Evolutionary conservation across 2,888 invertebrate genomes (phyloP), one percentile per base, ranked within the genome.

Genomic region (Troilus luridus): DNA sequence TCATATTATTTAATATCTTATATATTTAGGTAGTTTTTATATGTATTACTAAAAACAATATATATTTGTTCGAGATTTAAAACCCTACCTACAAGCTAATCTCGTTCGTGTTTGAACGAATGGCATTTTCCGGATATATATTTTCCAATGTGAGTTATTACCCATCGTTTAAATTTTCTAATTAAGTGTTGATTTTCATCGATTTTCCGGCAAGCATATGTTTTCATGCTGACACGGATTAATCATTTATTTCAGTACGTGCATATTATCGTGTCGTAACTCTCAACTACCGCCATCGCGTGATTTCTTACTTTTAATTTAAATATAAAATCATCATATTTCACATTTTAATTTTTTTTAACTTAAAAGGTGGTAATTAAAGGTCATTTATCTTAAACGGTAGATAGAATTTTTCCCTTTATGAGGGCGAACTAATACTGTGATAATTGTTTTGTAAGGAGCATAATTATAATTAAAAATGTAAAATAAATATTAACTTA

Each of bases 131-230:
- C n/a, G n/a, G n/a, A n/a, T n/a, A n/a, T n/a, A n/a, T n/a, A n/a
- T n/a, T n/a, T n/a, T n/a, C n/a, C n/a, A n/a, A n/a, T n/a, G n/a
- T 11, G 24, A 67, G 24, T 72, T 72, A 72, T 24, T 24, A 67
- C 24, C 24, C 27, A 14, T 11, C 0, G 27, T 72, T 11, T 14
- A 72, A 72, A 17, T 1, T 72, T 27, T 17, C 72, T 72, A 72
- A 72, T 72, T 27, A 72, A 72, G 72, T 72, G 27, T 72, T 72
- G 27, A 72, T 72, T 72, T 72, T 72, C 27, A 72, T 72, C 10
- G 72, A 27, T 72, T 72, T 72, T 72, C 7, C 72, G 7, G 0
- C 0, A 27, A 72, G 72, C 72, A 72, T 72, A 27, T 72, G 72
- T 72, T 72, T 41, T 17, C 27, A n/a, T 24, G 0, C 7, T 14